Percentiles rank a stretch among this genome's conserved stretches.
phyloP scores from a whole-genome alignment of 2,888 invertebrate species.

The Ethmia dodecea region DNA sequence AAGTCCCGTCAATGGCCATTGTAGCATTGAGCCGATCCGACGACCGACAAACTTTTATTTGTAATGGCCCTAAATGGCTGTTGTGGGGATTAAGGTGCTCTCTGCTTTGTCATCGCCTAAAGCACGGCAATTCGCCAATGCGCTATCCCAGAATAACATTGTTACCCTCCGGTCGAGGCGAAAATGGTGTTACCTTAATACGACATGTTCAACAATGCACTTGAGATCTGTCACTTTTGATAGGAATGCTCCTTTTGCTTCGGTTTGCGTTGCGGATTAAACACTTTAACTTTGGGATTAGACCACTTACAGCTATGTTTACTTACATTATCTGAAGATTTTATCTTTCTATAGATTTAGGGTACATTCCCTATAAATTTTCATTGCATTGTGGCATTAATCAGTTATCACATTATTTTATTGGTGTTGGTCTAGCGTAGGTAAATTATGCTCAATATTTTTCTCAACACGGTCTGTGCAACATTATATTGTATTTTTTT shows the following conservation, averaged over 20 bases:
- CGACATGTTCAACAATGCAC: conserved; percentile 39
- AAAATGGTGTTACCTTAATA: conserved; percentile 41
- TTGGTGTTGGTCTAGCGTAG: too few species aligned
- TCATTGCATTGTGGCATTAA: too few species aligned
- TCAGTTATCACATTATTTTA: too few species aligned
- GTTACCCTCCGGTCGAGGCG: conserved; percentile 23
- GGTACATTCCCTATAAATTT: too few species aligned
- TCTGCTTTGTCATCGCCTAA: conserved; percentile 56
- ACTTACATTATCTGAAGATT: too few species aligned
- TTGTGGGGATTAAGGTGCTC: conserved; percentile 68
- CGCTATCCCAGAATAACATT: conserved; percentile 24
- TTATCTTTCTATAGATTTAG: too few species aligned
- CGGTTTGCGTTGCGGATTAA: conserved; percentile 55
- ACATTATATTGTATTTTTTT: too few species aligned
- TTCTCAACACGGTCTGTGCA: too few species aligned
- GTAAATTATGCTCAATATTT: too few species aligned
- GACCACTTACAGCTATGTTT: conserved; percentile 39
- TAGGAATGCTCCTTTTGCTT: conserved; percentile 46
- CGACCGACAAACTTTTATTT: conserved; percentile 69
- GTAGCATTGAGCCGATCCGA: conserved; percentile 49
- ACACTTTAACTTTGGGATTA: conserved; percentile 44
- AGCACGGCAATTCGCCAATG: conserved; percentile 44
- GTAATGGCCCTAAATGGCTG: conserved; percentile 73
- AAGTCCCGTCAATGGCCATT: conserved; percentile 69
- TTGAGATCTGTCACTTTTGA: conserved; percentile 66